Percentiles rank a stretch among this genome's conserved stretches.
Conservation (phyloP, 2,113 vertebrate genomes). For the Kryptolebias marmoratus region DNA sequence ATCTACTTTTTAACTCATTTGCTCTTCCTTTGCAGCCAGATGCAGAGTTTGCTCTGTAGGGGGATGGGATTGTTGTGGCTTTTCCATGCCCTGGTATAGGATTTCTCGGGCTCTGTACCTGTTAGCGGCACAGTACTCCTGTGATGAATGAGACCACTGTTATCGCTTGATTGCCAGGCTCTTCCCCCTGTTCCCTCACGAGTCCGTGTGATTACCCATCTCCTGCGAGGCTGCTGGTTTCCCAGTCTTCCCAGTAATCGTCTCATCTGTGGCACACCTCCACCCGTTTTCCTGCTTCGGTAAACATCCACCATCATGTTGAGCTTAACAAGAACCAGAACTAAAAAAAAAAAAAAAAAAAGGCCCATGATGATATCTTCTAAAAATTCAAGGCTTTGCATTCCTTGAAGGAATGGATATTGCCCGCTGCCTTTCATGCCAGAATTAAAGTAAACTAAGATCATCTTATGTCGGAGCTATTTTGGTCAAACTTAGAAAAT, state of each 20-base stretch:
- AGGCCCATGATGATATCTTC: too few relatives aligned
- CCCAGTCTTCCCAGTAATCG: slow-evolving; percentile 52
- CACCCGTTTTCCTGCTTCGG: slow-evolving; percentile 4
- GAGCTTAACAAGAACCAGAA: not conserved
- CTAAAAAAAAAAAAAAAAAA: not conserved
- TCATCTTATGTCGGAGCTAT: too few relatives aligned
- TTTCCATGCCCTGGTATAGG: slow-evolving; percentile 59
- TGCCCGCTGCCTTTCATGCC: too few relatives aligned
- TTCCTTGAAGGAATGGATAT: too few relatives aligned
- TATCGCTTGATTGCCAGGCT: slow-evolving; percentile 74
- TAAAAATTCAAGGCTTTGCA: too few relatives aligned
- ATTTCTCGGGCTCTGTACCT: slow-evolving; percentile 74
- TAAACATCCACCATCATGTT: not conserved
- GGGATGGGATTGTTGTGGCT: slow-evolving; percentile 55
- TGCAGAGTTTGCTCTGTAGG: slow-evolving; percentile 35
- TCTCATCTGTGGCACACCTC: slow-evolving; percentile 43
- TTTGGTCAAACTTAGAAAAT: too few relatives aligned
- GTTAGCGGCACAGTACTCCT: slow-evolving; percentile 64
- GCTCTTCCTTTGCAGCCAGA: slow-evolving; percentile 36
- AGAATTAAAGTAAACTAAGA: too few relatives aligned
- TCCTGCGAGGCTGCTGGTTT: slow-evolving; percentile 54
- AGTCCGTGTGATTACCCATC: slow-evolving; percentile 64
- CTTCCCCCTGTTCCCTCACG: slow-evolving; percentile 52
- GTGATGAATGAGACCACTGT: slow-evolving; percentile 79
- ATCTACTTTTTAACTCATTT: slow-evolving; percentile 38